phyloP scores from a whole-genome alignment of 2,888 invertebrate species.

The Punctoribates punctum region DNA sequence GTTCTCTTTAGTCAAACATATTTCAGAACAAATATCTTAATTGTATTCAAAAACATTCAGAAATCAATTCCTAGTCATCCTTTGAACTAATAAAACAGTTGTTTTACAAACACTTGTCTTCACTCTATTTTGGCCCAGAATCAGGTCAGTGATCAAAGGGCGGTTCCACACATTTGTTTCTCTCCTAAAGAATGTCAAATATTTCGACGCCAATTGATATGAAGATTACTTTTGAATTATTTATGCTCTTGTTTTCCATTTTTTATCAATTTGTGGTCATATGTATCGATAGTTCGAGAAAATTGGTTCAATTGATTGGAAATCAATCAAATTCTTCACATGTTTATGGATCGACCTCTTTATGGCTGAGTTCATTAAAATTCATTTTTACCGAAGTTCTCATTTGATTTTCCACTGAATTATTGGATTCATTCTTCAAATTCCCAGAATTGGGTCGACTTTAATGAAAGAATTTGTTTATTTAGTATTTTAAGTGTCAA shows the following conservation, averaged over 20 bases:
- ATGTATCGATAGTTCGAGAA: no score
- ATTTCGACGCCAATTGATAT: not conserved
- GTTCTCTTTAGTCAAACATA: constrained; percentile 27
- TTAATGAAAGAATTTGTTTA: not conserved
- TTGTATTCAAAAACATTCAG: not conserved
- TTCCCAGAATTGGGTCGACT: no score
- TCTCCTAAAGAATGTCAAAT: no score
- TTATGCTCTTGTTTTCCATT: not conserved
- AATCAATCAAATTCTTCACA: no score
- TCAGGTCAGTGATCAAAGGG: no score
- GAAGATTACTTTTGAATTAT: not conserved
- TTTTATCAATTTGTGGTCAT: not conserved
- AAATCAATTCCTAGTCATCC: constrained; percentile 21
- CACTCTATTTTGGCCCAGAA: not conserved
- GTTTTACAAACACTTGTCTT: constrained; percentile 5
- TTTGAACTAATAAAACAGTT: constrained; percentile 28
- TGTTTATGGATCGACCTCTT: no score
- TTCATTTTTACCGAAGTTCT: no score
- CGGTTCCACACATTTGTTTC: no score
- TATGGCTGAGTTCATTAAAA: no score
- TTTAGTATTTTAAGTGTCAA: not conserved
- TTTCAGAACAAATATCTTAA: constrained; percentile 8
- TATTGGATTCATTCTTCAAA: no score
- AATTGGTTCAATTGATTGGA: no score
- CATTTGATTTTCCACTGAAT: no score